Evolutionary conservation across 2,888 invertebrate genomes (phyloP).

Genomic region (Noctua pronuba): DNA sequence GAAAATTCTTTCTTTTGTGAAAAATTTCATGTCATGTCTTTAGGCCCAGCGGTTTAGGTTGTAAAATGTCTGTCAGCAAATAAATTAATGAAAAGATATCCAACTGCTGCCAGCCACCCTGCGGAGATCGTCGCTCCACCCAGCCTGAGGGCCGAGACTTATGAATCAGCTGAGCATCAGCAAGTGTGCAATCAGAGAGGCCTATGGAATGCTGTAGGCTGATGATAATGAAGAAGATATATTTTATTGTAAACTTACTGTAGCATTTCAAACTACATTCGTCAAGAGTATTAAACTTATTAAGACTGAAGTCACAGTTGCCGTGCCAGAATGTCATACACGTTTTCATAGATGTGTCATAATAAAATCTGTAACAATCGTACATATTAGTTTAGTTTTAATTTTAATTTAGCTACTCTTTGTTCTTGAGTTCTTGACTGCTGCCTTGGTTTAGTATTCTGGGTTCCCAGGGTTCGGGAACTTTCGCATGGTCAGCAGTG

Average conservation of each 20-base stretch:
- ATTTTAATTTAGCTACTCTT: not conserved
- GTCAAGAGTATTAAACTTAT: not conserved
- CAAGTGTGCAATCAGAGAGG: not conserved
- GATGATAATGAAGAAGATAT: not conserved
- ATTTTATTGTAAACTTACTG: not conserved
- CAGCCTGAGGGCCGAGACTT: not conserved
- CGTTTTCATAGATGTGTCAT: conserved; percentile 73
- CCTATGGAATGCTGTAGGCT: not conserved
- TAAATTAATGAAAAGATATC: too few relatives aligned
- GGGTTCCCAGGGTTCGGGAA: not conserved
- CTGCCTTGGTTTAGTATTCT: not conserved
- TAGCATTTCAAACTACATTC: not conserved
- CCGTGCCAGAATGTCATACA: conserved; percentile 68
- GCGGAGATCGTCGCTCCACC: not conserved
- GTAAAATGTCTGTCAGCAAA: too few relatives aligned
- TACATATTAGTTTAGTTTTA: not conserved
- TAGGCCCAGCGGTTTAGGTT: too few relatives aligned
- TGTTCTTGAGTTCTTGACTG: not conserved
- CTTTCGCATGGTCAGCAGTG: not conserved
- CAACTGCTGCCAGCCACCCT: not conserved
- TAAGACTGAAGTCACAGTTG: not conserved
- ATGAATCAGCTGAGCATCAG: not conserved
- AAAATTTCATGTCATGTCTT: too few relatives aligned
- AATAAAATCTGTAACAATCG: conserved; percentile 72
- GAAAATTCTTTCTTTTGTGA: not conserved